Percentiles rank a stretch among this genome's conserved stretches.
Conservation (phyloP, 2,888 invertebrate species). For the Auanema sp. region DNA sequence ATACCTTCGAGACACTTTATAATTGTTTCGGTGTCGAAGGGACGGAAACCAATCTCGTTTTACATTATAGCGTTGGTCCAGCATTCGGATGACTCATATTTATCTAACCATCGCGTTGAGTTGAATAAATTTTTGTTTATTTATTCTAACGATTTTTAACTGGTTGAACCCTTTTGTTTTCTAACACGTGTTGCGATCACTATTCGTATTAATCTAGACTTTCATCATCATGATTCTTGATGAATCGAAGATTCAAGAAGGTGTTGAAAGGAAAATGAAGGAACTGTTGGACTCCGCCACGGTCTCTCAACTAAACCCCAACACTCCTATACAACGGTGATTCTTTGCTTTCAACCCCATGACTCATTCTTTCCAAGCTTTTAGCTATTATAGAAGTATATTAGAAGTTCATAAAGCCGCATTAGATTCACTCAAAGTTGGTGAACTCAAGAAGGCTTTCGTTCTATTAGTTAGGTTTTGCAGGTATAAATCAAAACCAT, state of each 20-base stretch:
- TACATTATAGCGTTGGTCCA: constrained; percentile 45
- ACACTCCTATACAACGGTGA: constrained; percentile 10
- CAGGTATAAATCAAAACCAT: constrained; percentile 8
- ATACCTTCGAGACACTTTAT: constrained; percentile 35
- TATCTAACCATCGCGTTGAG: background rate
- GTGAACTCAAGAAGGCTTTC: constrained; percentile 17
- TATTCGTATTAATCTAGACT: background rate
- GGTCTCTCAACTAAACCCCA: background rate
- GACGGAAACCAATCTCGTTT: constrained; percentile 26
- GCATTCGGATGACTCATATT: constrained; percentile 39
- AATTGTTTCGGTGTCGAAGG: constrained; percentile 31
- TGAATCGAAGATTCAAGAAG: background rate
- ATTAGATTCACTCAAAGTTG: constrained; percentile 6
- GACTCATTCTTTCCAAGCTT: background rate
- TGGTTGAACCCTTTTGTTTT: background rate
- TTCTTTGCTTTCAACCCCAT: background rate
- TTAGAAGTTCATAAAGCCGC: constrained; percentile 24
- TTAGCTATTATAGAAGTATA: constrained; percentile 23
- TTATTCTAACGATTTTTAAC: background rate
- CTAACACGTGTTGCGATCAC: background rate
- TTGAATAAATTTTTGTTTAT: background rate
- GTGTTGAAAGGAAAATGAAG: constrained; percentile 6
- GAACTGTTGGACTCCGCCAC: constrained; percentile 8
- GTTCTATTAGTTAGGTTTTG: constrained; percentile 16
- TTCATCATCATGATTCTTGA: background rate